A percentile compares a stretch with the other conserved stretches of the same genome.
These are phyloP conservation scores for Cerceris ruficornis DNA, from an alignment of 2,888 invertebrate genomes.

Conservation along the genomic window DNA sequence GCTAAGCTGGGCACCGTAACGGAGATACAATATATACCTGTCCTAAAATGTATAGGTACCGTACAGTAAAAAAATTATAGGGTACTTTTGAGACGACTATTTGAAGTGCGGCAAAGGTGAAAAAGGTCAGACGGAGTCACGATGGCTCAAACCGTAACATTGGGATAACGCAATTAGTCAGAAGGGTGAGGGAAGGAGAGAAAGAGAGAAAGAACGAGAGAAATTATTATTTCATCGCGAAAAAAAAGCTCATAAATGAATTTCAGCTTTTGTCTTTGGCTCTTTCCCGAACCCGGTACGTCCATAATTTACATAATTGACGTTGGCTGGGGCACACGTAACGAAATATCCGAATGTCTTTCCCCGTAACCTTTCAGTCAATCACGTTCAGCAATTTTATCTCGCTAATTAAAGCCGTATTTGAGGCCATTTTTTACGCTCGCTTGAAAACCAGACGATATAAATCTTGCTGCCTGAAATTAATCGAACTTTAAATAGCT, in stretches of 20 bases:
- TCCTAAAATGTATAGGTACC: too few species aligned
- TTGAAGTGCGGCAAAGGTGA: constrained; percentile 10
- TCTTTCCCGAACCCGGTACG: constrained; percentile 29
- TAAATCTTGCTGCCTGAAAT: constrained; percentile 49
- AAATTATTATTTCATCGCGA: constrained; percentile 41
- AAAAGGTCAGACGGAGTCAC: constrained; percentile 28
- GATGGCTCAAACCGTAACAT: constrained; percentile 22
- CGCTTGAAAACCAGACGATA: constrained; percentile 53
- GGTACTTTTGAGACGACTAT: constrained; percentile 1
- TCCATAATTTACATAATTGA: constrained; percentile 65
- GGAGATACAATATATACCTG: too few species aligned
- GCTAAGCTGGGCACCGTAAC: too few species aligned
- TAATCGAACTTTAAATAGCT: constrained; percentile 40
- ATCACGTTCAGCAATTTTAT: constrained; percentile 55
- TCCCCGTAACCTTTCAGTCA: constrained; percentile 58
- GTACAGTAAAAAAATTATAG: background rate
- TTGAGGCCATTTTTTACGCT: constrained; percentile 56
- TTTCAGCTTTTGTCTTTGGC: constrained; percentile 30
- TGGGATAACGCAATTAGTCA: constrained; percentile 48
- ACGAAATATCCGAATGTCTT: constrained; percentile 64
- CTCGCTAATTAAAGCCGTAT: constrained; percentile 61
- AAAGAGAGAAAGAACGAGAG: constrained; percentile 5
- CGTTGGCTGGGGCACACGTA: constrained; percentile 43
- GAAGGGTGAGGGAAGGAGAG: background rate
- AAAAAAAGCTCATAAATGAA: constrained; percentile 43